phyloP scores from a whole-genome alignment of 2,888 invertebrate genomes.

The Brachylomia viminalis region DNA sequence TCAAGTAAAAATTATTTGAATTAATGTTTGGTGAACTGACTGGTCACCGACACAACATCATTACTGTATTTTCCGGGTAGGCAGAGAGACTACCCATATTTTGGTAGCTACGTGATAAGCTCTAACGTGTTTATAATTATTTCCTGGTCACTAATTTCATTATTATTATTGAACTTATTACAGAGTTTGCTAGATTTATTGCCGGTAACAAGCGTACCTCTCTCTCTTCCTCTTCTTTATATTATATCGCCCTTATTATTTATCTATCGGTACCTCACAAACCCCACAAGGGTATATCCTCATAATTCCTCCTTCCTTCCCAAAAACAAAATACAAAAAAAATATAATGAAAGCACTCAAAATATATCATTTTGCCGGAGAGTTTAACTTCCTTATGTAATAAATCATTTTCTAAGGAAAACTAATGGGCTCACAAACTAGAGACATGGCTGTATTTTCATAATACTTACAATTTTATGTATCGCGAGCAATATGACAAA shows the following conservation, averaged over 20 bases:
- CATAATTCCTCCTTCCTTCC: slow-evolving; percentile 48
- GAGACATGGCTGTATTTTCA: slow-evolving; percentile 43
- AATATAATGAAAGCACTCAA: slow-evolving; percentile 43
- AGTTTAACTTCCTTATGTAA: slow-evolving; percentile 45
- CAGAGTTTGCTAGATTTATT: background rate
- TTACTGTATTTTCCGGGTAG: background rate
- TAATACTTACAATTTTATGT: slow-evolving; percentile 40
- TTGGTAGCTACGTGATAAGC: background rate
- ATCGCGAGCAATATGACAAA: background rate
- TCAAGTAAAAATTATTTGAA: too few species aligned
- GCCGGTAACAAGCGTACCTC: background rate
- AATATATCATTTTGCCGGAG: slow-evolving; percentile 60
- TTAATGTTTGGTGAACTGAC: background rate
- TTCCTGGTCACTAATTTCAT: background rate
- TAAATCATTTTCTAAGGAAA: slow-evolving; percentile 61
- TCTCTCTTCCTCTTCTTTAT: background rate
- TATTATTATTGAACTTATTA: background rate
- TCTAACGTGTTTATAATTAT: background rate
- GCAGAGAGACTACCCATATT: background rate
- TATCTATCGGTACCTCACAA: slow-evolving; percentile 8
- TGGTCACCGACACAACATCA: background rate
- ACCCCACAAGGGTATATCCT: slow-evolving; percentile 25
- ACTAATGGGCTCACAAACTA: slow-evolving; percentile 33
- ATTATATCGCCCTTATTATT: slow-evolving; percentile 25
- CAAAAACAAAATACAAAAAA: slow-evolving; percentile 55